Conservation (phyloP, 2,113 vertebrate genomes). For the Solenodon paradoxus region DNA sequence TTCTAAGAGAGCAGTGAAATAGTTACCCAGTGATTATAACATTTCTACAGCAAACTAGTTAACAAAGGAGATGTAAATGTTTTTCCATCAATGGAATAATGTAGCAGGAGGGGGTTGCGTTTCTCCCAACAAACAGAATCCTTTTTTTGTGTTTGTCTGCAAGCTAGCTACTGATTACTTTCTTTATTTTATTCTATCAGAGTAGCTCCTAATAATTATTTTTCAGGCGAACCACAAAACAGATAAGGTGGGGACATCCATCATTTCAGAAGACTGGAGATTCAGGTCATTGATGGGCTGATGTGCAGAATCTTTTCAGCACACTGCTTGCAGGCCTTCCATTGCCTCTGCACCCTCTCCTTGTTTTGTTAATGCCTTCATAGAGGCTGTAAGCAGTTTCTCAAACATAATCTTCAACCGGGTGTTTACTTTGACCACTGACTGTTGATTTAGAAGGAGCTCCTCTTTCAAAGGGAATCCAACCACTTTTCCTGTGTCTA, state of each 20-base stretch:
- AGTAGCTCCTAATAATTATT: slow-evolving; percentile 63
- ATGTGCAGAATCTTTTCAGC: neutral
- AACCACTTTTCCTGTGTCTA: slow-evolving; percentile 15
- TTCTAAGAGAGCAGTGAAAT: slow-evolving; percentile 74
- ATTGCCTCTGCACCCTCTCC: neutral
- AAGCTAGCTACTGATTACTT: slow-evolving; percentile 63
- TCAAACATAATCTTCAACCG: slow-evolving; percentile 4
- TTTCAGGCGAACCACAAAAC: slow-evolving; percentile 54
- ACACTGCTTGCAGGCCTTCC: neutral
- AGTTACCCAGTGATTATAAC: slow-evolving; percentile 79
- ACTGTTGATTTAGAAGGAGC: slow-evolving; percentile 45
- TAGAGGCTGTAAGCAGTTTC: slow-evolving; percentile 1
- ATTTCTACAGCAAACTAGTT: slow-evolving; percentile 82
- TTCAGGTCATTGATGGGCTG: neutral
- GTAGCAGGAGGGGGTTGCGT: slow-evolving; percentile 84
- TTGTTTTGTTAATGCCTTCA: slow-evolving; percentile 1
- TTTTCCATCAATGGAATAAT: slow-evolving; percentile 86
- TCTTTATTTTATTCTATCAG: slow-evolving; percentile 49
- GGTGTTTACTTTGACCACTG: slow-evolving; percentile 52
- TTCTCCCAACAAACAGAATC: slow-evolving; percentile 76
- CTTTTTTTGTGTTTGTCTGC: slow-evolving; percentile 72
- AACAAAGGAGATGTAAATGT: slow-evolving; percentile 88
- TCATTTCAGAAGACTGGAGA: slow-evolving; percentile 50
- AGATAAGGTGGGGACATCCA: slow-evolving; percentile 43
- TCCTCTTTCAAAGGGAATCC: slow-evolving; percentile 42